These are phyloP conservation scores for Halisarca cf. caerulea DNA, from an alignment of 37 sponge, comb jelly and placozoan genomes.

Conservation along the genomic window DNA sequence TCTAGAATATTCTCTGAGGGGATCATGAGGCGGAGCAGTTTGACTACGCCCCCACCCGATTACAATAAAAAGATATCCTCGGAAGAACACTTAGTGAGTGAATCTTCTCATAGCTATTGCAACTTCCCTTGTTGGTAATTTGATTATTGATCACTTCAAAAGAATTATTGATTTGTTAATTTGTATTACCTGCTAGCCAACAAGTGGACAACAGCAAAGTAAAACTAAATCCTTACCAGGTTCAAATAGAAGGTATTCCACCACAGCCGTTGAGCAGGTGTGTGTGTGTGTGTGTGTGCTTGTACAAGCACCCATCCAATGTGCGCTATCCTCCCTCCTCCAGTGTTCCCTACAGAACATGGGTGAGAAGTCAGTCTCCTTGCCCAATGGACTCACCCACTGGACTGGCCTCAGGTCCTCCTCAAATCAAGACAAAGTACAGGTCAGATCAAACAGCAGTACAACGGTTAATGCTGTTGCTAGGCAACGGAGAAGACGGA, in stretches of 20 bases:
- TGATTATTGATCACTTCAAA: no score
- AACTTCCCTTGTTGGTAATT: no score
- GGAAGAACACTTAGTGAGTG: background rate
- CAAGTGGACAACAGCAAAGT: background rate
- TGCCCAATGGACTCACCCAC: background rate
- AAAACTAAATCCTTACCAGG: background rate
- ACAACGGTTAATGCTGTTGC: background rate
- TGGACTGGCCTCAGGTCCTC: background rate
- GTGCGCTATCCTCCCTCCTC: background rate
- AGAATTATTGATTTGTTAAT: no score
- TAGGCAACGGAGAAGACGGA: background rate
- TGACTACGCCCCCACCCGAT: background rate
- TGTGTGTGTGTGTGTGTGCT: background rate
- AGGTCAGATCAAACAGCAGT: background rate
- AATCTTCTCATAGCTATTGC: no score
- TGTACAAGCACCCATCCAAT: no score
- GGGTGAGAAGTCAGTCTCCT: constrained; percentile 22
- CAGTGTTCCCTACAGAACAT: background rate
- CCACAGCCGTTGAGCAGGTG: background rate
- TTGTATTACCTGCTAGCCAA: background rate
- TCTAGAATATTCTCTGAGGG: constrained; percentile 16
- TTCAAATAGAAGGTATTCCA: background rate
- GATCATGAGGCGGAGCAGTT: constrained; percentile 8
- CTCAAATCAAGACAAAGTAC: background rate
- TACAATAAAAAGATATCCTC: background rate